Base-by-base conservation (phyloP, 2,888 invertebrate genomes). In the Mesodorylaimus sp. region DNA sequence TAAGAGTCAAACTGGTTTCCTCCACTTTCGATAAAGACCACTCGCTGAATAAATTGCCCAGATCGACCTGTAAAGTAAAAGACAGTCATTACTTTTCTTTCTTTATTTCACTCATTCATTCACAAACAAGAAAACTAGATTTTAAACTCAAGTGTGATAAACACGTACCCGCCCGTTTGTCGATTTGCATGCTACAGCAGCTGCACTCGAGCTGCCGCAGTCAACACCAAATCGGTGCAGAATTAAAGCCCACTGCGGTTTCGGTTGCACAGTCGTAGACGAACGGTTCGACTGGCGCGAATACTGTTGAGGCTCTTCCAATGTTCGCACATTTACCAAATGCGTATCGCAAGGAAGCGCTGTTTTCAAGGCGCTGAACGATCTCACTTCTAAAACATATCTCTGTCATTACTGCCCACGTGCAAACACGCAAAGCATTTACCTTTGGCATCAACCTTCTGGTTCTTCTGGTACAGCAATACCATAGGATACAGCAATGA, bases 401-500 rank as follows among this genome's bases (percentile, higher is more conserved):
- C n/a, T 19, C 41, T 7, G 23, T 23, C 7, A 41, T 23, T 19
- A n/a, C n/a, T n/a, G n/a, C n/a, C n/a, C n/a, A n/a, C n/a, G n/a
- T n/a, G n/a, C n/a, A n/a, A n/a, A n/a, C n/a, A n/a, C n/a, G n/a
- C n/a, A n/a, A n/a, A n/a, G n/a, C n/a, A n/a, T n/a, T n/a, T n/a
- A n/a, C n/a, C n/a, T n/a, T n/a, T n/a, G n/a, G n/a, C n/a, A n/a
- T n/a, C n/a, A n/a, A n/a, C n/a, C n/a, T n/a, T n/a, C n/a, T n/a
- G n/a, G n/a, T n/a, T n/a, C n/a, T 42, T 25, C n/a, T 37, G 21
- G 29, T 48, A 43, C 59, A 61, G 53, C 38, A 52, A 52, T 1
- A 60, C 50, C 43, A 57, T 45, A 3, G 63, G 63, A 52, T 63
- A 59, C 43, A 60, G 60, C 41, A 63, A 52, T 13, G 51, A 49